Evolutionary conservation across 37 sponge, comb jelly and placozoan genomes (phyloP), one percentile per base, ranked within the genome.

Genomic region (Halichondria panicea): DNA sequence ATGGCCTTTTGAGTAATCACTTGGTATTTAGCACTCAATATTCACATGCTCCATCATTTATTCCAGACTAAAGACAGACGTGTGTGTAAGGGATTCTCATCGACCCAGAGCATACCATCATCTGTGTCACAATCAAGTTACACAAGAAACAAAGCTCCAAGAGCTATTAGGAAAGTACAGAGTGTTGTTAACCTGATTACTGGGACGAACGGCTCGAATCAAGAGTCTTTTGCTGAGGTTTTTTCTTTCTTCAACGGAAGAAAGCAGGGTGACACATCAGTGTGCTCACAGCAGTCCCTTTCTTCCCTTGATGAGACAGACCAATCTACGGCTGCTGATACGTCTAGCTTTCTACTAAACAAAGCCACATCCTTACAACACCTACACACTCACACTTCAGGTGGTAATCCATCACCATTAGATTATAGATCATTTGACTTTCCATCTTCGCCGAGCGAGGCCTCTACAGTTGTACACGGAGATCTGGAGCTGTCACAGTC

Each of bases 381-480:
- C 53, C 52, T 33, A 2, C 32, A 53, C 9, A 70, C 70, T 48
- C 70, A 31, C 33, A 48, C 50, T 13, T 70, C 70, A 31, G 70
- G 50, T 31, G 35, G 48, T 19, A 70, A 15, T 35, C 48, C 70
- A 8, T 48, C 52, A 48, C 56, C 9, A 25, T 55, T 27, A 27
- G 72, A 71, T 11, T 71, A 12, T 46, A 28, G 38, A 9, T 19
- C 32, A 3, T 33, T 7, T 33, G 53, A 55, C 38, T 41, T 61
- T 21, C 24, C 60, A 11, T 30, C 78, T 25, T 27, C 78, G 0
- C 78, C 78, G 1, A 66, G 68, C 67, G 78, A 66, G 34, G 43
- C 28, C 21, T 78, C 78, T 30, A 66, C 78, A 13, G n/a, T 66
- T 1, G 39, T 66, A 25, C 43, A 31, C 58, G 65, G 75, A 45